Evolutionary conservation across 37 sponge, comb jelly and placozoan genomes (phyloP).

Genomic region (Amphimedon queenslandica): DNA sequence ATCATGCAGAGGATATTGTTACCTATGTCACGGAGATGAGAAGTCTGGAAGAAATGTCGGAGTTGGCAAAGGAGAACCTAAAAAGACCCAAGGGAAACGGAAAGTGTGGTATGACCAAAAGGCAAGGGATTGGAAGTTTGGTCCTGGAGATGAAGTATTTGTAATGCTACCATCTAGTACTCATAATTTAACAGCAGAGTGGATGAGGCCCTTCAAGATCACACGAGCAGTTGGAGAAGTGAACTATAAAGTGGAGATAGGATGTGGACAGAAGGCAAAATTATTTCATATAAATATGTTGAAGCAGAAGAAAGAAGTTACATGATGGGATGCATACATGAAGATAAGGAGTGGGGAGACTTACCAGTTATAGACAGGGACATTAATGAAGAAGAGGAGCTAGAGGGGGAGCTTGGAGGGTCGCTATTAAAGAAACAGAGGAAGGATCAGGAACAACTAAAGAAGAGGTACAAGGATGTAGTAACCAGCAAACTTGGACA

Average conservation of each 20-base stretch:
- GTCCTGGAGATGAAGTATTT: conserved; percentile 19
- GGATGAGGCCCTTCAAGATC: conserved; percentile 27
- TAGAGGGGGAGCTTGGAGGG: too few species aligned
- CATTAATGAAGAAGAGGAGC: too few species aligned
- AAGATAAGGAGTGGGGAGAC: too few species aligned
- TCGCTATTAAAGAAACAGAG: too few species aligned
- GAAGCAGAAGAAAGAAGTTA: too few species aligned
- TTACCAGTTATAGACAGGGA: too few species aligned
- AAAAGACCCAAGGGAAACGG: conserved; percentile 2
- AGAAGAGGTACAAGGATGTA: too few species aligned
- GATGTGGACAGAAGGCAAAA: neutral
- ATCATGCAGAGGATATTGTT: conserved; percentile 11
- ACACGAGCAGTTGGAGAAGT: conserved; percentile 4
- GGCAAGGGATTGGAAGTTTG: conserved; percentile 1
- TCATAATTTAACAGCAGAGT: conserved; percentile 24
- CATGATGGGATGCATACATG: too few species aligned
- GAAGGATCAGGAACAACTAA: too few species aligned
- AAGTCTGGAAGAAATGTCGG: conserved; percentile 18
- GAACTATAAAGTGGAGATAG: conserved; percentile 10
- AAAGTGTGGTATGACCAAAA: conserved; percentile 31
- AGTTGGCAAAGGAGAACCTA: conserved; percentile 27
- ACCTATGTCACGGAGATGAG: conserved; percentile 10
- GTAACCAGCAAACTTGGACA: too few species aligned
- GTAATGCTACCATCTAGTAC: conserved; percentile 28
- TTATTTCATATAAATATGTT: conserved; percentile 33